Conservation (phyloP, 2,113 vertebrate species). For the Plecotus auritus region DNA sequence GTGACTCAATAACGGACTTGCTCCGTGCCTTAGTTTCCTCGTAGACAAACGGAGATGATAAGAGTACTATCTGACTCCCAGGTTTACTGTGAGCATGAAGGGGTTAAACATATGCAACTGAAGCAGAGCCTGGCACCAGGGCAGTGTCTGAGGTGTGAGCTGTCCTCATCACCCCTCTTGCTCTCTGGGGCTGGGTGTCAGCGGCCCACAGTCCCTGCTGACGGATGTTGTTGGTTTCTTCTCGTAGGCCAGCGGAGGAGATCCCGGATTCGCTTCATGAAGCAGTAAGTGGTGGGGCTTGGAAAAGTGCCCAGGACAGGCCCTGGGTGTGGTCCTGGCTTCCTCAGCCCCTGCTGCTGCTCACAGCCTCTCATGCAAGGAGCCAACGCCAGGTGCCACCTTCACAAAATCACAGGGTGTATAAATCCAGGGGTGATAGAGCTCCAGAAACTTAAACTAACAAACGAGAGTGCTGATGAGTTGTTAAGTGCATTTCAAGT, state of each 20-base stretch:
- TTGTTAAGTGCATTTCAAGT: background rate
- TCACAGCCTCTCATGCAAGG: background rate
- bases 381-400: background rate
- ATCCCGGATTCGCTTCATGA: slow-evolving; percentile 55
- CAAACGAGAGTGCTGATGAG: background rate
- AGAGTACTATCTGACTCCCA: background rate
- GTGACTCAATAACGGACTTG: background rate
- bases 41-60: background rate
- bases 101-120: background rate
- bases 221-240: background rate
- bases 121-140: background rate
- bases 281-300: slow-evolving; percentile 61
- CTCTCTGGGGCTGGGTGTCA: background rate
- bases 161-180: background rate
- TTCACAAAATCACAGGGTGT: background rate
- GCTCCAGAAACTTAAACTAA: background rate
- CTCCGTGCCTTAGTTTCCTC: background rate
- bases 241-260: slow-evolving; percentile 45
- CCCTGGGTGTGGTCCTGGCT: background rate
- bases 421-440: background rate
- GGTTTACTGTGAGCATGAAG: background rate
- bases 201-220: background rate
- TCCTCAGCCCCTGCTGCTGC: background rate
- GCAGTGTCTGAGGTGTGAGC: background rate
- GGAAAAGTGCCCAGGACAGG: accelerated